Base-by-base conservation (phyloP, 2,888 invertebrate species). In the Oxystoma pomonae region DNA sequence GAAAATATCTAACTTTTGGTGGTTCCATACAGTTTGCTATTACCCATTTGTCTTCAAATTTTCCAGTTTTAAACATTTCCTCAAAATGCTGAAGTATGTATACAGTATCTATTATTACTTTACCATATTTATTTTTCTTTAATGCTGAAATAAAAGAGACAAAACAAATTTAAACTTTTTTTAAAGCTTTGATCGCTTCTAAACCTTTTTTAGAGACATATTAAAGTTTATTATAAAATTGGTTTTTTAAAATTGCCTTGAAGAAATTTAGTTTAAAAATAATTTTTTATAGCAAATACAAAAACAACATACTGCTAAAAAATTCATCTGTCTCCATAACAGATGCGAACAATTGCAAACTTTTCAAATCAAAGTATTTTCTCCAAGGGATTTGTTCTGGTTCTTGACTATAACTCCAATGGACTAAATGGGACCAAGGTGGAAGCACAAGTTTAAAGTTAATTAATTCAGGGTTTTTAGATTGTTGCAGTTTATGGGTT, bases 381-480 rank as follows among this genome's bases (percentile, higher is more conserved):
- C 84, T 81, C 98, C 98, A 98, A 0, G 89, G 87, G 50, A 91
- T 80, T 51, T 87, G 84, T 17, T 81, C 81, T 69, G 90, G 88
- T 1, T 78, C 73, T 20, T 83, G 80, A 61, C 84, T 78, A 22
- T 83, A 82, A 20, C 75, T 78, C 98, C 99, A 99, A 77, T 99
- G 99, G 71, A 92, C 93, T 1, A 98, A 79, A 66, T 87, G 85
- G 61, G 90, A 86, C 94, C 97, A 99, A 0, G 98, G 96, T 16
- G 98, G 98, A 67, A 99, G 82, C 57, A 98, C 94, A 71, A 93
- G 74, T 51, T 82, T 82, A 78, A 88, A 86, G 62, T 85, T 81
- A 18, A 77, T 77, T 56, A 81, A 81, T 63, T 78, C 76, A 0
- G 80, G 79, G 12, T 80, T 77, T 57, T 71, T 66, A 1, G 73